These are phyloP conservation scores for Caenorhabditis sp. DNA, from an alignment of 2,888 invertebrate genomes.

Conservation along the genomic window DNA sequence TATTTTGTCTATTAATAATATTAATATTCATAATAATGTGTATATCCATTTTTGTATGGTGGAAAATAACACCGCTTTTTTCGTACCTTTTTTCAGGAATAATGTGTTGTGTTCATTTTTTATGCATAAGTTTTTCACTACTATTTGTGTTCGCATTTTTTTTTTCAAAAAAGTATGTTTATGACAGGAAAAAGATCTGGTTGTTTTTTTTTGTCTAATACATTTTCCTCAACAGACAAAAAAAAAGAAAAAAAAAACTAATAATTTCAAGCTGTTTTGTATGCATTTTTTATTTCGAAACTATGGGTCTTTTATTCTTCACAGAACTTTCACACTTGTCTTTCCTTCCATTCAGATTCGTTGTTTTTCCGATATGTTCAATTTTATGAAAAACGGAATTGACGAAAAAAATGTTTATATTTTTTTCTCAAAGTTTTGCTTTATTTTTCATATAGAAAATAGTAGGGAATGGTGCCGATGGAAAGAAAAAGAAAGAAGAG, in stretches of 20 bases:
- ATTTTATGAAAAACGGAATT: background rate
- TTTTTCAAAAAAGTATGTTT: background rate
- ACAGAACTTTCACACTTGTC: too few species aligned
- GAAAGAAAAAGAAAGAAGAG: background rate
- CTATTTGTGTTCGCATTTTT: background rate
- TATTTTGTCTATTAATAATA: too few species aligned
- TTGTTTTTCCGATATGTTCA: too few species aligned
- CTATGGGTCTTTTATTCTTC: background rate
- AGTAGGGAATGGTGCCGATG: background rate
- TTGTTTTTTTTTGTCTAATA: background rate
- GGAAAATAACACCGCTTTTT: too few species aligned
- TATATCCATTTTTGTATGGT: too few species aligned
- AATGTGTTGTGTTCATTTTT: background rate
- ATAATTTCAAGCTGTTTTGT: background rate
- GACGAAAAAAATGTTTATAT: too few species aligned
- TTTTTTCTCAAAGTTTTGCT: too few species aligned
- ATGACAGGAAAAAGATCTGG: background rate
- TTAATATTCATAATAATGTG: too few species aligned
- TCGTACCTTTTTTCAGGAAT: background rate
- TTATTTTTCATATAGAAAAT: background rate
- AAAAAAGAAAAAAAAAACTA: background rate
- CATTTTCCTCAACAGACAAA: background rate
- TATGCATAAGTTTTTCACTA: constrained; percentile 1
- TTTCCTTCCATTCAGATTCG: too few species aligned
- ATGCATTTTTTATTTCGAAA: background rate